Conservation (phyloP, 2,113 vertebrate genomes). For the Aegotheles bennettii region DNA sequence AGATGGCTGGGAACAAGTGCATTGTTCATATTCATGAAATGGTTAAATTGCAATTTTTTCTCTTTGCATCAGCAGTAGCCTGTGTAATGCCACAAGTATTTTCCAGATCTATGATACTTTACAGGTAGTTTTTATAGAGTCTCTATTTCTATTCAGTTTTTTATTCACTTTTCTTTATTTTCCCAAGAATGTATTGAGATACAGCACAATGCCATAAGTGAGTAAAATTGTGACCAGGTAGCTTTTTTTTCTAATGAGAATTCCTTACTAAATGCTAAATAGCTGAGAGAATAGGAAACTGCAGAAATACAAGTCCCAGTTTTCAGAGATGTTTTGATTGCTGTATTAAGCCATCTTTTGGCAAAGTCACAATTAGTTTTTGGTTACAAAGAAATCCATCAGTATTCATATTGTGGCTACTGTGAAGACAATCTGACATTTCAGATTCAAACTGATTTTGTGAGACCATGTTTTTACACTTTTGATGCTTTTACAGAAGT, state of each 20-base stretch:
- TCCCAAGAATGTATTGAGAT: not conserved
- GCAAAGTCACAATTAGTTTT: slow-evolving; percentile 15
- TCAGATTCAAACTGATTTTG: not conserved
- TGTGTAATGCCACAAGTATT: slow-evolving; percentile 28
- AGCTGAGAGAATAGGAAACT: not conserved
- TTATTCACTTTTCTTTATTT: slow-evolving; percentile 7
- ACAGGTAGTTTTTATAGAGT: slow-evolving; percentile 46
- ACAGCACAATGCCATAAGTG: not conserved
- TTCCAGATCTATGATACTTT: slow-evolving; percentile 12
- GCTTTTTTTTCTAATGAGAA: not conserved
- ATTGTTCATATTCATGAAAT: slow-evolving; percentile 62
- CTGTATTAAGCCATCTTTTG: not conserved
- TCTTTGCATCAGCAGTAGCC: slow-evolving; percentile 8
- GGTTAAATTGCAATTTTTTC: slow-evolving; percentile 11
- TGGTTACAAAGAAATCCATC: not conserved
- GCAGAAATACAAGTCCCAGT: slow-evolving; percentile 1
- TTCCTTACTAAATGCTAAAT: not conserved
- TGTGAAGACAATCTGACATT: not conserved
- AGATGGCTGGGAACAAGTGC: slow-evolving; percentile 51
- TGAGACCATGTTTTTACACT: not conserved
- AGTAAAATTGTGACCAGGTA: not conserved
- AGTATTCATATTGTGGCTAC: not conserved
- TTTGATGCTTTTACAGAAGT: slow-evolving; percentile 36
- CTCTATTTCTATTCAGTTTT: slow-evolving; percentile 48
- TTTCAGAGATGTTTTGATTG: slow-evolving; percentile 1